phyloP scores from a whole-genome alignment of 2,113 vertebrate genomes.

The Barnardius zonarius region DNA sequence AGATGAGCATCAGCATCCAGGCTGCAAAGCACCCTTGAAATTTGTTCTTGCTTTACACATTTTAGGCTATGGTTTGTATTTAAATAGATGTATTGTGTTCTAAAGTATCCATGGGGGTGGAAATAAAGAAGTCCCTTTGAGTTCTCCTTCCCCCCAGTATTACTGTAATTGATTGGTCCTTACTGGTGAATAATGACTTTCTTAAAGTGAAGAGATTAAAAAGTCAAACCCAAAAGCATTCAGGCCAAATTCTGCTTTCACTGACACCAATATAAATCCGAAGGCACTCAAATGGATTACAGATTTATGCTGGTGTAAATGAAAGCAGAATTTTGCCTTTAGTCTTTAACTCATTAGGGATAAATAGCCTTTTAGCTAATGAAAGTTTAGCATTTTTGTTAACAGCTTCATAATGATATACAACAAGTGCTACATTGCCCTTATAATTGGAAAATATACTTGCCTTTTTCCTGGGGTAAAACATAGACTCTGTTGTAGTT shows the following conservation, averaged over 20 bases:
- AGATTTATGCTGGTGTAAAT: slow-evolving; percentile 20
- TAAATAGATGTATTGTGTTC: background rate
- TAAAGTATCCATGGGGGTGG: background rate
- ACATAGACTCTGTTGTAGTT: background rate
- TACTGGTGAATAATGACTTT: slow-evolving; percentile 47
- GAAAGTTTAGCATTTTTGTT: slow-evolving; percentile 44
- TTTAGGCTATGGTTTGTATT: background rate
- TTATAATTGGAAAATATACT: slow-evolving; percentile 59
- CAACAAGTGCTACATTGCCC: slow-evolving; percentile 23
- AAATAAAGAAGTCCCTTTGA: slow-evolving; percentile 2
- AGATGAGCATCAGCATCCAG: background rate
- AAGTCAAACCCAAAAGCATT: slow-evolving; percentile 29
- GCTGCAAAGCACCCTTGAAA: slow-evolving; percentile 41
- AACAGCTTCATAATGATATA: slow-evolving; percentile 43
- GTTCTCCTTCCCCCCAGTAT: slow-evolving; percentile 28
- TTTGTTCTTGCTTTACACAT: background rate
- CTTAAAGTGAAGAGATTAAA: background rate
- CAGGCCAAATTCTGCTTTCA: background rate
- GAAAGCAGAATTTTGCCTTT: slow-evolving; percentile 32
- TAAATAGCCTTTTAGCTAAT: slow-evolving; percentile 64
- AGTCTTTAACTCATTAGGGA: slow-evolving; percentile 49
- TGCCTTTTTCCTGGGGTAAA: slow-evolving; percentile 31
- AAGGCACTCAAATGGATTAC: background rate
- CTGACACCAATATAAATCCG: background rate
- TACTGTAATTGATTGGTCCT: slow-evolving; percentile 30